Evolutionary conservation across 2,113 vertebrate genomes (phyloP).

Genomic region (Dromas ardeola): DNA sequence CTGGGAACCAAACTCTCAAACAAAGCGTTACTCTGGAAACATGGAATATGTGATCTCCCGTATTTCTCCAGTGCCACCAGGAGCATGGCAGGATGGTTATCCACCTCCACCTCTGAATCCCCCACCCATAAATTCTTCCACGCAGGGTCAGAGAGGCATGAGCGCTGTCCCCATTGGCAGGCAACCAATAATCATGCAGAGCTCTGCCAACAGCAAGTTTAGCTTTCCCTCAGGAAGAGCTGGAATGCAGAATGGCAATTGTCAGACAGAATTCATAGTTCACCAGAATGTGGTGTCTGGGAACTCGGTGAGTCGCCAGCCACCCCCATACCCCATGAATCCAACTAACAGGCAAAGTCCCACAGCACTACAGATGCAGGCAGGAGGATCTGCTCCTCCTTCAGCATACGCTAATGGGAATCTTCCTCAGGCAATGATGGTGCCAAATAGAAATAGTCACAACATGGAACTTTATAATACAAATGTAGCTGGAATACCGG

Average conservation of each 20-base stretch:
- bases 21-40: conserved; percentile 93
- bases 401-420: conserved; percentile 86
- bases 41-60: conserved; percentile 91
- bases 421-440: conserved; percentile 86
- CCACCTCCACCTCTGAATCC: conserved; percentile 74
- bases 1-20: conserved; percentile 90
- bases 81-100: conserved; percentile 89
- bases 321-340: conserved; percentile 88
- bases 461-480: conserved; percentile 91
- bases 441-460: conserved; percentile 90
- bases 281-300: conserved; percentile 79
- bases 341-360: conserved; percentile 89
- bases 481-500: conserved; percentile 74
- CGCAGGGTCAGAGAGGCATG: conserved; percentile 87
- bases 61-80: conserved; percentile 92
- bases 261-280: conserved; percentile 86
- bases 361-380: conserved; percentile 87
- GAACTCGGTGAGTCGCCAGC: conserved; percentile 81
- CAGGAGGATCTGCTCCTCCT: conserved; percentile 81
- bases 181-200: conserved; percentile 97
- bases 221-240: conserved; percentile 86
- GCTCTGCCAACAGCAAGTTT: conserved; percentile 86
- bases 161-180: conserved; percentile 88
- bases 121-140: conserved; percentile 68
- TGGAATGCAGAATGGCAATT: conserved; percentile 83